phyloP scores from a whole-genome alignment of 1,140 invertebrate species.

The Bombus polaris region DNA sequence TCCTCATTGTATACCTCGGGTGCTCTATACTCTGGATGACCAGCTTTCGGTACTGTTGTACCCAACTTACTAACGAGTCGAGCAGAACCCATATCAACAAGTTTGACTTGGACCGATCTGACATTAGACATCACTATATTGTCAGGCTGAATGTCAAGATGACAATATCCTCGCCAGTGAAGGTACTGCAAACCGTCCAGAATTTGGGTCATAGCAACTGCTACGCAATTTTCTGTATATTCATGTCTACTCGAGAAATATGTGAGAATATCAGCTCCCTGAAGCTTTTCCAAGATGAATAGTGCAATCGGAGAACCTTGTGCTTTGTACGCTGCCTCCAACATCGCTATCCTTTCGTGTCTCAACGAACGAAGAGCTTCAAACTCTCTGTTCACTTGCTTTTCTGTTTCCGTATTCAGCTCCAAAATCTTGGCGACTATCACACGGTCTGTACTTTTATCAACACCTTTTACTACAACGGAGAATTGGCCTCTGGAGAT shows the following conservation, averaged over 20 bases:
- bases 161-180: slow-evolving; percentile 95
- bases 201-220: slow-evolving; percentile 91
- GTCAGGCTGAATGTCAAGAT: slow-evolving; percentile 97
- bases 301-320: slow-evolving; percentile 86
- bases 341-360: slow-evolving; percentile 92
- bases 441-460: slow-evolving; percentile 88
- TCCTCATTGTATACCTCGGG: slow-evolving; percentile 96
- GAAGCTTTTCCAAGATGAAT: slow-evolving; percentile 93
- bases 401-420: slow-evolving; percentile 85
- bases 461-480: slow-evolving; percentile 91
- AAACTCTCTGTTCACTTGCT: slow-evolving; percentile 89
- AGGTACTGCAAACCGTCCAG: slow-evolving; percentile 95
- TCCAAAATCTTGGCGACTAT: slow-evolving; percentile 92
- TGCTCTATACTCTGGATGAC: slow-evolving; percentile 90
- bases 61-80: slow-evolving; percentile 91
- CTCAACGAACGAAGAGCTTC: slow-evolving; percentile 90
- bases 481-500: slow-evolving; percentile 92
- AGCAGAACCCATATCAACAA: slow-evolving; percentile 95
- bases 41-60: slow-evolving; percentile 86
- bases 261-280: slow-evolving; percentile 95
- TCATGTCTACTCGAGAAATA: slow-evolving; percentile 93
- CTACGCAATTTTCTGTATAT: slow-evolving; percentile 95
- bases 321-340: slow-evolving; percentile 89
- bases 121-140: slow-evolving; percentile 97
- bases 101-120: slow-evolving; percentile 93